phyloP scores from a whole-genome alignment of 35 echinoderm and acorn worm genomes.

The Apostichopus parvimensis region DNA sequence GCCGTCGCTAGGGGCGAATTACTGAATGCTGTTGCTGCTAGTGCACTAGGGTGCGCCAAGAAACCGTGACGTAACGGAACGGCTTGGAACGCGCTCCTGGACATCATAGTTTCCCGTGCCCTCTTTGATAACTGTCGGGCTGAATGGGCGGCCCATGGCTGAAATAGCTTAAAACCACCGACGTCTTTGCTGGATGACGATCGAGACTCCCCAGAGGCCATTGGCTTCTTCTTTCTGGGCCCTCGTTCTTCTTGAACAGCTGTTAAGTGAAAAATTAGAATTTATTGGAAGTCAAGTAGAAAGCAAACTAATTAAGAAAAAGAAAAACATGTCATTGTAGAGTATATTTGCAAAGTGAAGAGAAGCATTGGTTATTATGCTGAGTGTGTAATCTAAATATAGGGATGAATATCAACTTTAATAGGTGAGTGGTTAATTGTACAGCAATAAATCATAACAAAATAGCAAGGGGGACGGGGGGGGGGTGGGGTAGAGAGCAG shows the following conservation, averaged over 20 bases:
- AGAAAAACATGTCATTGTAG: too few species aligned
- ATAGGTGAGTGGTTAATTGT: too few species aligned
- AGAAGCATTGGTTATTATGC: too few species aligned
- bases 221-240: constrained; percentile 94
- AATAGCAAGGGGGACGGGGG: too few species aligned
- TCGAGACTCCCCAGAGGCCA: neutral
- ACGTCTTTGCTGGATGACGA: constrained; percentile 39
- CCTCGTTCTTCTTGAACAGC: constrained; percentile 98
- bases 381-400: too few species aligned
- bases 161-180: constrained; percentile 41
- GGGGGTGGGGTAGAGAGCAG: too few species aligned
- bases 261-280: neutral
- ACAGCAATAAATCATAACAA: too few species aligned
- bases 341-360: too few species aligned
- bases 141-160: constrained; percentile 50
- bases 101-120: constrained; percentile 36
- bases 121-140: constrained; percentile 44
- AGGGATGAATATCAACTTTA: too few species aligned
- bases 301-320: too few species aligned
- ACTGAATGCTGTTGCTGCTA: constrained; percentile 52
- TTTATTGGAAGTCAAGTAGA: too few species aligned
- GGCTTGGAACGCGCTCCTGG: constrained; percentile 77
- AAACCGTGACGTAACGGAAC: constrained; percentile 76
- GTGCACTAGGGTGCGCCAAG: constrained; percentile 42
- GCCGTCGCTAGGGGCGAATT: constrained; percentile 48